These are phyloP conservation scores for Drosophila peninsularis DNA, from an alignment of 2,888 invertebrate species.

Conservation along the genomic window DNA sequence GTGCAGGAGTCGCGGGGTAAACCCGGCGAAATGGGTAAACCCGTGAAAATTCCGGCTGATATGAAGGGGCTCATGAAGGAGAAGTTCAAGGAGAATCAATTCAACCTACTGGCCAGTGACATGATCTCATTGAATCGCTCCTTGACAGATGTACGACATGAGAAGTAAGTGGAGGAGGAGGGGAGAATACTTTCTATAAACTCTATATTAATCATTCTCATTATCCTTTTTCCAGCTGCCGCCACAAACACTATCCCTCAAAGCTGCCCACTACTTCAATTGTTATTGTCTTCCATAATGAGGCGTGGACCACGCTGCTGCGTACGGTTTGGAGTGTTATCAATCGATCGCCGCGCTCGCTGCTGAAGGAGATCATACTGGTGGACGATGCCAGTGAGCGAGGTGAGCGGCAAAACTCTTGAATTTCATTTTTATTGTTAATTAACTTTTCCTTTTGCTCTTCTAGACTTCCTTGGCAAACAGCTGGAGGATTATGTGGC, in stretches of 20 bases:
- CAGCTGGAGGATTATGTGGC: constrained; percentile 95
- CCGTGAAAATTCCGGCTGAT: constrained; percentile 95
- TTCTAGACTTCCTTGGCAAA: constrained; percentile 93
- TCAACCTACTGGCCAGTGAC: constrained; percentile 98
- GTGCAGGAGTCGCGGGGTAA: constrained; percentile 88
- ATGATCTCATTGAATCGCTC: constrained; percentile 98
- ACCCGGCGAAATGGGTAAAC: constrained; percentile 96
- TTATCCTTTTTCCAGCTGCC: constrained; percentile 87
- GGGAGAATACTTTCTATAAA: background rate
- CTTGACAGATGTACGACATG: constrained; percentile 95
- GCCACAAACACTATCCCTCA: constrained; percentile 90
- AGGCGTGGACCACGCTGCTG: constrained; percentile 98
- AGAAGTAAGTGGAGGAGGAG: constrained; percentile 88
- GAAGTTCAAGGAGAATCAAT: constrained; percentile 99
- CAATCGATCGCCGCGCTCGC: constrained; percentile 94
- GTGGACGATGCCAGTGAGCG: constrained; percentile 99
- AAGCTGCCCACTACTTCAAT: constrained; percentile 96
- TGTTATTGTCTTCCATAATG: constrained; percentile 99
- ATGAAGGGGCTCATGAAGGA: constrained; percentile 96
- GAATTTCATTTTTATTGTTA: background rate
- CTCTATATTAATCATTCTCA: background rate
- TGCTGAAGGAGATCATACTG: constrained; percentile 97
- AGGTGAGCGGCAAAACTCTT: constrained; percentile 86
- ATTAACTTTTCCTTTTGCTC: constrained; percentile 41
- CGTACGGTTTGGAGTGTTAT: constrained; percentile 99